Base-by-base conservation (phyloP, 2,113 vertebrate species). In the Casuarius casuarius region DNA sequence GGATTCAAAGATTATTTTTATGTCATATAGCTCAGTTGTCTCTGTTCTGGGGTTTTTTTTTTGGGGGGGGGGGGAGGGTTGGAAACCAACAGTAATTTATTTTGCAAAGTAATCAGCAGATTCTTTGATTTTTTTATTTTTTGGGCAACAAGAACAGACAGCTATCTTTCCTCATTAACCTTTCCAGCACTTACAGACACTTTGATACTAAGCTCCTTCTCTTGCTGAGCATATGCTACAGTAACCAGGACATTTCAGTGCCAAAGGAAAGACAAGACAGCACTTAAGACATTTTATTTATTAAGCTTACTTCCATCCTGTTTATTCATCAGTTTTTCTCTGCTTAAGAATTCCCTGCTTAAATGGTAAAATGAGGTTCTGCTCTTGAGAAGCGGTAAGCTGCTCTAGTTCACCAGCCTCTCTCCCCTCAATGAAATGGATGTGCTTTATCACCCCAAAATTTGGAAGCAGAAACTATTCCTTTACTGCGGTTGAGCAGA, bases 131-230 rank as follows among this genome's bases (percentile, higher is more conserved):
- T 51, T 54, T 7, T 10, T 85, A 3, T 14, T 42, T 87, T 89
- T 75, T 6, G 18, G 17, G 31, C 54, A 94, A 78, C 42, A 91
- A 87, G 59, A 90, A 29, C 40, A 78, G 17, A 38, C 4, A 75
- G 48, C n/a, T 93, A 11, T 70, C 58, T 91, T 95, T 84, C 40
- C 40, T 87, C 13, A 35, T 72, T 78, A 93, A 79, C 26, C 23
- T 70, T 74, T 74, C 56, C 16, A 10, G 49, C 11, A 19, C 68
- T 83, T 84, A 76, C 44, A 91, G 71, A 76, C 87, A 33, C 48
- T 91, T 73, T 70, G 71, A 62, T 91, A 76, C 29, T 68, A 75
- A 78, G 25, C 80, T 87, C 83, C 80, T 87, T 90, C 58, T 90
- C 33, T 85, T 38, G 20, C 40, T 79, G 59, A 96, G 83, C 33